Evolutionary conservation across 1,140 invertebrate genomes (phyloP), one percentile per base, ranked within the genome.

Genomic region (Druon quercuslanigerum): DNA sequence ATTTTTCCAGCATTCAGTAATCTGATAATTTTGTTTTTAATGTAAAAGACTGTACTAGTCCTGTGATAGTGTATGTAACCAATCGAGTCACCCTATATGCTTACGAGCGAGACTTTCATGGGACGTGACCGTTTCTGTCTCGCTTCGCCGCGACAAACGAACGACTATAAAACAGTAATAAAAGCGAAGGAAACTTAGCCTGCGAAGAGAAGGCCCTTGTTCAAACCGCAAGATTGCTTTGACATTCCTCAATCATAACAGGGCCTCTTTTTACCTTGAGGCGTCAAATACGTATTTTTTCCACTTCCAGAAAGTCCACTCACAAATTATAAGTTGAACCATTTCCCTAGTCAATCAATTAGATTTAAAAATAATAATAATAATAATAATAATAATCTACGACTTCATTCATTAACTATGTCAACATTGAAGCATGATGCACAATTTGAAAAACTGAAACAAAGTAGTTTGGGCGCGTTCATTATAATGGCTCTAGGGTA

Each of bases 171-270:
- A 85, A 85, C 51, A 70, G 76, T 51, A 83, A 75, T 85, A 85
- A 85, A 85, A 82, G 33, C 57, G 50, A 76, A 66, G 46, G 73
- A 72, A 51, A 72, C 40, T n/a, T 51, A 72, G 57, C 20, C 57
- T n/a, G n/a, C 54, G 74, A 80, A 84, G 73, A 75, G 76, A 73
- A 74, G 72, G 50, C 52, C 72, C 52, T 51, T 72, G 52, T 40
- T 51, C 56, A 13, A 74, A 76, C 76, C 66, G 66, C 76, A 72
- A 75, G 83, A 82, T 85, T 85, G 84, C 82, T 85, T 85, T 85
- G 83, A 85, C 84, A 85, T 83, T 85, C 71, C 51, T 77, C 66
- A 85, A 85, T 85, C 84, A 85, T 80, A 85, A 85, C 81, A 85
- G 71, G 66, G 66, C 57, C 52, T 77, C 75, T 66, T 17, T 40